These are phyloP conservation scores for Drosophila auraria DNA, from an alignment of 1,140 invertebrate genomes.

Conservation along the genomic window DNA sequence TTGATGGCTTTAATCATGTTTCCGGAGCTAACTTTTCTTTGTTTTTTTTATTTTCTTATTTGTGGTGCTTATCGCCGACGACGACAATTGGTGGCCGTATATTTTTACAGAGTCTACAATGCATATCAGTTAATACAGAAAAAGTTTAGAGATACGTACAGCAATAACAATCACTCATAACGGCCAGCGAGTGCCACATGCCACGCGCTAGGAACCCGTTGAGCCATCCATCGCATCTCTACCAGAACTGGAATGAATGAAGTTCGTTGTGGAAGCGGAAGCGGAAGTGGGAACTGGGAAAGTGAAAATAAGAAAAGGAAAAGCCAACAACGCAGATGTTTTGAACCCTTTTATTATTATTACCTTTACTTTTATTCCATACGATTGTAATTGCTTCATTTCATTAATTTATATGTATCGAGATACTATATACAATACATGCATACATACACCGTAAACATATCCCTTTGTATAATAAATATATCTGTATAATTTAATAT, in stretches of 20 bases:
- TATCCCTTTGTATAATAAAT: constrained; percentile 59
- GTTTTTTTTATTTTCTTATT: constrained; percentile 13
- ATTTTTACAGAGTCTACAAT: constrained; percentile 86
- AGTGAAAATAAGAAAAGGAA: constrained; percentile 25
- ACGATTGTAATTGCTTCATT: constrained; percentile 84
- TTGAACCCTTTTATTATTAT: constrained; percentile 72
- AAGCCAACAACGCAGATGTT: constrained; percentile 50
- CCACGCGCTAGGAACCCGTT: constrained; percentile 5
- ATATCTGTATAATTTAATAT: constrained; percentile 57
- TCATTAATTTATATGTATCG: constrained; percentile 78
- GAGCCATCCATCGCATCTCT: constrained; percentile 42
- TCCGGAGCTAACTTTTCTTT: constrained; percentile 40
- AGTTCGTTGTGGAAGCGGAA: neutral
- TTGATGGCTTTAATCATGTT: neutral
- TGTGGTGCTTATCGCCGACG: constrained; percentile 21
- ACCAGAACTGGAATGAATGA: constrained; percentile 40
- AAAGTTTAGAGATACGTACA: constrained; percentile 89
- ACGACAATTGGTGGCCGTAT: constrained; percentile 36
- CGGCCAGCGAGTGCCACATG: constrained; percentile 26
- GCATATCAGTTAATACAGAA: constrained; percentile 90
- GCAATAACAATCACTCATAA: constrained; percentile 84
- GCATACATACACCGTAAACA: constrained; percentile 67
- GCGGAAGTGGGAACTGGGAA: neutral
- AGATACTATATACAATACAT: constrained; percentile 65
- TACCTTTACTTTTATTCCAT: constrained; percentile 64